phyloP scores from a whole-genome alignment of 2,797 vertebrate genomes.

The Sarcoramphus papa region DNA sequence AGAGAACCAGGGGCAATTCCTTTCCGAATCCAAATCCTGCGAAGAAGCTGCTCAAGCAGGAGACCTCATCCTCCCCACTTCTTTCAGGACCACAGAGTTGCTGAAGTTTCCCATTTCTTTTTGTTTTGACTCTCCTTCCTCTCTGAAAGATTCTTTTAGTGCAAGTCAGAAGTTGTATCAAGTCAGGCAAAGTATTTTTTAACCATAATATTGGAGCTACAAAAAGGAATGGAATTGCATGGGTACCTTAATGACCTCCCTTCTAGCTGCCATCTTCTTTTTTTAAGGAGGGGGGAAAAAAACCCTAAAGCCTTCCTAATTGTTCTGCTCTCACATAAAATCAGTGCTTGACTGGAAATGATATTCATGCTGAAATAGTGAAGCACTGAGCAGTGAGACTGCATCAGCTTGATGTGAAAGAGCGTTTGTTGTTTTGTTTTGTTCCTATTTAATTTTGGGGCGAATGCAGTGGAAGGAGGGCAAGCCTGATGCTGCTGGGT shows the following conservation, averaged over 20 bases:
- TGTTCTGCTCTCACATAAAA: not conserved
- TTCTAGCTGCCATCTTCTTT: not conserved
- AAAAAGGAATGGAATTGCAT: not conserved
- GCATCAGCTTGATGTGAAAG: not conserved
- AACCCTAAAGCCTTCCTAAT: not conserved
- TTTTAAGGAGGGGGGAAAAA: not conserved
- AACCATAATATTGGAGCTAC: not conserved
- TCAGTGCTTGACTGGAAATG: conserved; percentile 11
- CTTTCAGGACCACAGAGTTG: not conserved
- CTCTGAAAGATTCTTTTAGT: not conserved
- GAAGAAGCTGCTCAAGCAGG: not conserved
- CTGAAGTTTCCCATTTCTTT: not conserved
- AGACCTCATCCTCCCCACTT: not conserved
- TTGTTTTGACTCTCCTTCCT: not conserved
- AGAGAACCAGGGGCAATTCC: not conserved
- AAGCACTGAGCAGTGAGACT: not conserved
- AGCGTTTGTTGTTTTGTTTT: not conserved
- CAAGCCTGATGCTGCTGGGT: not conserved
- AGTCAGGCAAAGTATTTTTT: not conserved
- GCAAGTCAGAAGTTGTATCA: not conserved
- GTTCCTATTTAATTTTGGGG: not conserved
- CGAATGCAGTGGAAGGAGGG: not conserved
- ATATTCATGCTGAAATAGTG: conserved; percentile 28
- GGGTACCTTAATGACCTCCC: not conserved
- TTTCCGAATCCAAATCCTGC: not conserved